Conservation (phyloP, 2,113 vertebrate species). For the Myrmophylax atrothorax region DNA sequence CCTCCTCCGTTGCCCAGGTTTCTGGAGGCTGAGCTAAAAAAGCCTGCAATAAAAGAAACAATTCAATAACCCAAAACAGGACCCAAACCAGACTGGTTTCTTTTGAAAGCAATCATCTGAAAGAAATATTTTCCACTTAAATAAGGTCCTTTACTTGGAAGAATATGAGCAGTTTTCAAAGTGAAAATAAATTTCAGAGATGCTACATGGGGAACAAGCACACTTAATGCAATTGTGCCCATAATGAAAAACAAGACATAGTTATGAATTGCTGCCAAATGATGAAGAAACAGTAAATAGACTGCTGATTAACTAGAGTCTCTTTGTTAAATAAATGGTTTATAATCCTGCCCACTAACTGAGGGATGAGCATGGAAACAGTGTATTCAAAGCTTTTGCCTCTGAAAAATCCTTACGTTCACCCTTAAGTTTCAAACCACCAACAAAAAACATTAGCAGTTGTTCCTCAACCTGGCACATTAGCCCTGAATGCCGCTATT, state of each 20-base stretch:
- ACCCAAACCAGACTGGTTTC: background rate
- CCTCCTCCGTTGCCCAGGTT: background rate
- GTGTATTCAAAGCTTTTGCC: background rate
- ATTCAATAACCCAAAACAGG: background rate
- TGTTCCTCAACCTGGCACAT: background rate
- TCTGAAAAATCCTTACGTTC: background rate
- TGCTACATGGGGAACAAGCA: background rate
- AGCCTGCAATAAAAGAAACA: background rate
- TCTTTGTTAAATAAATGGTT: background rate
- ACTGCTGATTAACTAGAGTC: background rate
- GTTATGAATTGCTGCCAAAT: background rate
- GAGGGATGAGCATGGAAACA: background rate
- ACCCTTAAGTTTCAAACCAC: background rate
- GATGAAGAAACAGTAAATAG: slow-evolving; percentile 17
- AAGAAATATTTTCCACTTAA: slow-evolving; percentile 18
- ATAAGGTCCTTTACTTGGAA: background rate
- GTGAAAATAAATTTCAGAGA: slow-evolving; percentile 10
- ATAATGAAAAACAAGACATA: background rate
- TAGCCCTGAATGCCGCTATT: background rate
- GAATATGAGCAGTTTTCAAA: background rate
- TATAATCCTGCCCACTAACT: background rate
- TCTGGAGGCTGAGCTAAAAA: background rate
- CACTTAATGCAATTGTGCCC: background rate
- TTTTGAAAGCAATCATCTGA: background rate
- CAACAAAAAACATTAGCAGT: background rate